A percentile compares a stretch with the other conserved stretches of the same genome.
phyloP scores from a whole-genome alignment of 1,140 invertebrate genomes.

The Cydia splendana region DNA sequence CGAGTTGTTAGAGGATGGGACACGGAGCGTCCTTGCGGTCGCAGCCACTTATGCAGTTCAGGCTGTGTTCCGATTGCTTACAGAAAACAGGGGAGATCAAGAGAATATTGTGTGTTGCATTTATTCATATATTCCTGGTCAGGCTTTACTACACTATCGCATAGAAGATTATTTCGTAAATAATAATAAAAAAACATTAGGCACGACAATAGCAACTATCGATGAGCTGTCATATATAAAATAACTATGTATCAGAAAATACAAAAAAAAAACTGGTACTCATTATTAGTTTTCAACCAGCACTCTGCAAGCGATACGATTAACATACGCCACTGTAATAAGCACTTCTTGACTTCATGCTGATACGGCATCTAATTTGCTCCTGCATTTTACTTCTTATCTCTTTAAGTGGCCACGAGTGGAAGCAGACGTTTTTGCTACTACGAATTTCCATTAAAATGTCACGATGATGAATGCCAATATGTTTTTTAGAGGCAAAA shows the following conservation, averaged over 20 bases:
- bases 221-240: too few species aligned
- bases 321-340: neutral
- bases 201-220: too few species aligned
- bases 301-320: neutral
- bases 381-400: slow-evolving; percentile 10
- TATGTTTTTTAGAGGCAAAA: slow-evolving; percentile 10
- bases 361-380: slow-evolving; percentile 16
- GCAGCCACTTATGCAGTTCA: slow-evolving; percentile 18
- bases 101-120: too few species aligned
- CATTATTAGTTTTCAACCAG: too few species aligned
- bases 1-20: slow-evolving; percentile 24
- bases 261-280: too few species aligned
- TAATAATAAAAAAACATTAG: too few species aligned
- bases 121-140: too few species aligned
- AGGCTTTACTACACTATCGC: too few species aligned
- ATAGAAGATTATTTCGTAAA: too few species aligned
- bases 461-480: slow-evolving; percentile 24
- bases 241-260: too few species aligned
- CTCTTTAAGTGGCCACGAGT: slow-evolving; percentile 12
- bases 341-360: slow-evolving; percentile 16
- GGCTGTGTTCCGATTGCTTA: neutral
- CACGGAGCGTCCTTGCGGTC: slow-evolving; percentile 10
- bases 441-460: slow-evolving; percentile 23
- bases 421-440: slow-evolving; percentile 22
- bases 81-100: neutral